Percentiles rank a stretch among this genome's conserved stretches.
phyloP scores from a whole-genome alignment of 2,113 vertebrate species.

The Romanogobio albipinnatus region DNA sequence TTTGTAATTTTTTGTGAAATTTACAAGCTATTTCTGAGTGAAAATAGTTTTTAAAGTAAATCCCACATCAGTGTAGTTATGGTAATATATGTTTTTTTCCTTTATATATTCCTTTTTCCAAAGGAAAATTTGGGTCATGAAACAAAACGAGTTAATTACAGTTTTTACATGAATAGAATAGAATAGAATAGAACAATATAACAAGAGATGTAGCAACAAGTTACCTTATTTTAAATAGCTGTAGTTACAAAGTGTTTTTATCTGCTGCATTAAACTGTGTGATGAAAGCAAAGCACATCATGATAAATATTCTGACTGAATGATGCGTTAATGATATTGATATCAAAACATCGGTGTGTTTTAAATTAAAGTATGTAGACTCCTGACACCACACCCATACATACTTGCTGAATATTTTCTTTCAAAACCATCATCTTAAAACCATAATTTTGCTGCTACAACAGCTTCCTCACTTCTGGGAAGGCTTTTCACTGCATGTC shows the following conservation, averaged over 20 bases:
- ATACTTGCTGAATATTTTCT: not conserved
- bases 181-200: not conserved
- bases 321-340: not conserved
- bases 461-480: conserved; percentile 17
- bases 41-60: not conserved
- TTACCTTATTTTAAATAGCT: not conserved
- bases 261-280: not conserved
- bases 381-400: not conserved
- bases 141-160: not conserved
- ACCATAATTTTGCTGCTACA: not conserved
- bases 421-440: not conserved
- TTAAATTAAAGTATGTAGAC: not conserved
- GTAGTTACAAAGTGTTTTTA: not conserved
- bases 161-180: not conserved
- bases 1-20: too few relatives aligned
- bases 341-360: not conserved
- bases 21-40: not conserved
- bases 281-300: not conserved
- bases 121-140: not conserved
- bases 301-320: not conserved
- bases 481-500: not conserved
- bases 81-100: too few relatives aligned
- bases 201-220: not conserved
- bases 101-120: too few relatives aligned
- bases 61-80: not conserved